Conservation (phyloP, 2,797 vertebrate genomes). For the Pseudochirops cupreus region DNA sequence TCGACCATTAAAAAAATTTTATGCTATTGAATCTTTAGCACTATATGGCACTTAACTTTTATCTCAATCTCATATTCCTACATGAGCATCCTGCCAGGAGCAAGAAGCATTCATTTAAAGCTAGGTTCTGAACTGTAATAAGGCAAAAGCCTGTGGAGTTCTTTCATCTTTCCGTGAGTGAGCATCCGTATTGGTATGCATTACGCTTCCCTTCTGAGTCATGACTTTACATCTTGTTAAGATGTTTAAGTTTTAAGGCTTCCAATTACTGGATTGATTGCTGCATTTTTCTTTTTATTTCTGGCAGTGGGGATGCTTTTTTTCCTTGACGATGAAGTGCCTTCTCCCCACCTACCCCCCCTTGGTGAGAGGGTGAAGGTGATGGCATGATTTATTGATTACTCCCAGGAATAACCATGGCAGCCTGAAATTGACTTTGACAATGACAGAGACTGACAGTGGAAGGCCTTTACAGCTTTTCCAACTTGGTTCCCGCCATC, state of each 20-base stretch:
- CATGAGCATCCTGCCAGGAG: slow-evolving; percentile 58
- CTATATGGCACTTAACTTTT: slow-evolving; percentile 77
- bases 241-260: slow-evolving; percentile 85
- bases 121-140: slow-evolving; percentile 56
- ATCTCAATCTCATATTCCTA: slow-evolving; percentile 78
- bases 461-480: slow-evolving; percentile 80
- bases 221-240: slow-evolving; percentile 87
- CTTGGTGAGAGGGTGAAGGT: slow-evolving; percentile 83
- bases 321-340: slow-evolving; percentile 83
- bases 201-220: slow-evolving; percentile 78
- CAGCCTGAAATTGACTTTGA: slow-evolving; percentile 84
- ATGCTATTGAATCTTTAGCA: slow-evolving; percentile 71
- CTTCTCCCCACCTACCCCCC: slow-evolving; percentile 67
- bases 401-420: slow-evolving; percentile 83
- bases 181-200: slow-evolving; percentile 73
- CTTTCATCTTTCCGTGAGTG: slow-evolving; percentile 77
- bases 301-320: slow-evolving; percentile 82
- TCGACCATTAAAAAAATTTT: slow-evolving; percentile 65
- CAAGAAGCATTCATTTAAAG: slow-evolving; percentile 63
- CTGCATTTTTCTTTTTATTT: slow-evolving; percentile 84
- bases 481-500: slow-evolving; percentile 74
- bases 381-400: slow-evolving; percentile 88
- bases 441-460: slow-evolving; percentile 85
- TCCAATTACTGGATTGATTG: slow-evolving; percentile 84
- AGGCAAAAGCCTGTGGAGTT: slow-evolving; percentile 53